phyloP scores from a whole-genome alignment of 2,113 vertebrate genomes.

The human (Homo sapiens) region GRCh38 chr5:169870001-169870500 shows the following conservation, averaged over 20 bases:
- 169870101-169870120: neutral
- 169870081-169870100: too few species aligned
- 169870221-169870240: neutral
- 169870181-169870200: neutral
- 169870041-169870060: neutral
- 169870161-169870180: neutral
- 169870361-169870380: conserved; percentile 5
- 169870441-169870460: neutral
- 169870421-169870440: neutral
- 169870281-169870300: neutral
- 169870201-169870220: neutral
- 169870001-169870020: neutral
- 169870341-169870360: neutral
- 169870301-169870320: conserved; percentile 3
- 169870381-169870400: neutral
- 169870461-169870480: neutral
- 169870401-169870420: neutral
- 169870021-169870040: neutral
- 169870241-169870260: neutral
- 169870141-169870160: neutral
- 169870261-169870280: neutral
- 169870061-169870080: neutral
- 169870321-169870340: neutral
- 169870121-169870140: neutral
- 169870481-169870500: neutral